Evolutionary conservation across 1,140 invertebrate genomes (phyloP), one percentile per base, ranked within the genome.

Genomic region (Aphaenogaster rudis): DNA sequence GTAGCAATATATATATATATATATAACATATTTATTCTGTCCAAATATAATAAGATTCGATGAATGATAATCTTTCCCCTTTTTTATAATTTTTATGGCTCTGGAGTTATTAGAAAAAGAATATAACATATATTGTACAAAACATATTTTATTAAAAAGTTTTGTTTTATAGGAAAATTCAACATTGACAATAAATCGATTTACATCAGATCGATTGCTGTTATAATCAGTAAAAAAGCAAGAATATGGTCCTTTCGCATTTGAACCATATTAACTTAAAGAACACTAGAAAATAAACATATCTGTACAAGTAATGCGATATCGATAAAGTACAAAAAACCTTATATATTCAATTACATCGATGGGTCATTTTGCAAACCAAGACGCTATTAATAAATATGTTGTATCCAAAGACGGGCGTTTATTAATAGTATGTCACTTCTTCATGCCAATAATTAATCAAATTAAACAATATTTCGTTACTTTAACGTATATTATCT

Each of bases 121-220:
- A 67, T 45, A 54, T 61, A 59, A 9, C 28, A 33, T 13, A 57
- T 17, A 86, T 87, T 91, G 86, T 94, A 94, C 63, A 89, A 94
- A 94, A 94, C 88, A 89, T 87, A 86, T 90, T 94, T 94, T 94
- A 94, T 94, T 94, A 93, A 93, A 94, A 94, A 93, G 85, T 89
- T 86, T 88, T 52, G 78, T 91, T n/a, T 90, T 88, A 92, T 93
- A 92, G 71, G 82, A 92, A 92, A 94, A 42, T 76, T 91, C 54
- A 88, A 91, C 78, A 93, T 91, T 93, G 89, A 91, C 88, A 92
- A 92, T 76, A 91, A 74, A 85, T 92, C 72, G 66, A 86, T 90
- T 87, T 82, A 91, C 54, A 71, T 57, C 17, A 52, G 39, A 82
- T 69, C 66, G n/a, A 69, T 74, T 67, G 33, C 61, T 13, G 3